Evolutionary conservation across 2,888 invertebrate genomes (phyloP).

Genomic region (Nemoura dubitans): DNA sequence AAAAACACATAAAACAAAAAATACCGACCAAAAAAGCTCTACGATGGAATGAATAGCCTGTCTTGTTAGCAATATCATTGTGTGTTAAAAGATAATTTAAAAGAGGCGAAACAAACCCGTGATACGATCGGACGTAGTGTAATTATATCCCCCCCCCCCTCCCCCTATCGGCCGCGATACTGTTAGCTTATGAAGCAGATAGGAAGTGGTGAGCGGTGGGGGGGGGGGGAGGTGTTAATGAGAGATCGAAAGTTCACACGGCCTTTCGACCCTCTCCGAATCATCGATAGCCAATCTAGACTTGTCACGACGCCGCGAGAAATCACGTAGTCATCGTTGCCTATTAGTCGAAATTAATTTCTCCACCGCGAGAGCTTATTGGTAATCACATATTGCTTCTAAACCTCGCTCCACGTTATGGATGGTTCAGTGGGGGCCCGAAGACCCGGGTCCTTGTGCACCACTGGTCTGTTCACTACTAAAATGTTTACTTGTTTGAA

Average conservation of each 20-base stretch:
- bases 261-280: neutral
- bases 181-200: neutral
- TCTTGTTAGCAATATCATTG: neutral
- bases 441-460: too few relatives aligned
- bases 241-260: slow-evolving; percentile 7
- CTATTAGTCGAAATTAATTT: neutral
- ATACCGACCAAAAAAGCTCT: too few relatives aligned
- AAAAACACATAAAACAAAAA: neutral
- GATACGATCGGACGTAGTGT: neutral
- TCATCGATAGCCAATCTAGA: neutral
- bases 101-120: neutral
- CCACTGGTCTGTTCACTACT: too few relatives aligned
- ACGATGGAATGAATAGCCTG: neutral
- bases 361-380: neutral
- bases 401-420: too few relatives aligned
- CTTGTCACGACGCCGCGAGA: neutral
- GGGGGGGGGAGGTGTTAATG: neutral
- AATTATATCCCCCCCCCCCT: neutral
- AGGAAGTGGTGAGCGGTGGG: neutral
- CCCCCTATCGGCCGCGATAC: neutral
- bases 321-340: neutral
- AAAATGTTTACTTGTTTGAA: too few relatives aligned
- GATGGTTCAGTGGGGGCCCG: too few relatives aligned
- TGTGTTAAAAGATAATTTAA: neutral
- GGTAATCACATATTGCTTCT: too few relatives aligned